Evolutionary conservation across 2,888 invertebrate genomes (phyloP), one percentile per base, ranked within the genome.

Genomic region (Hylaea fasciaria): DNA sequence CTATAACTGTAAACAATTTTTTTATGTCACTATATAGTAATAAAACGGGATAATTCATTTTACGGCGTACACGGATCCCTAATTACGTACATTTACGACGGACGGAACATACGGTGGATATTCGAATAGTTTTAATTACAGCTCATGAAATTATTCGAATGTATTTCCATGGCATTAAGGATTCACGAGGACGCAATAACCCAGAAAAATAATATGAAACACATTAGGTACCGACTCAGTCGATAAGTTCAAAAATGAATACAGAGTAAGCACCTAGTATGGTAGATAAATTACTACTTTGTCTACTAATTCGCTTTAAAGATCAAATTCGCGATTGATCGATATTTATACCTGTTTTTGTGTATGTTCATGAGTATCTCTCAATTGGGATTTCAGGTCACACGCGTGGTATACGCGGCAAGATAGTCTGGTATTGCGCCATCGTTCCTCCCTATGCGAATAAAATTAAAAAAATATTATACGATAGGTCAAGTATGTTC

Each of bases 171-270:
- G 86, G 86, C 89, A 90, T 90, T 90, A 80, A 91, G 89, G 89
- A 90, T 90, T 90, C 90, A 90, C 89, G 88, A 87, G 76, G 89
- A 86, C 89, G 90, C 89, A 90, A 90, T 87, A 82, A 67, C 70
- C 77, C 79, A 76, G 73, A 76, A 64, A 69, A 51, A 46, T 8
- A 22, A 50, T 17, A 13, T 51, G 17, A 51, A 51, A 12, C 7
- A 48, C 13, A 22, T 48, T 48, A n/a, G n/a, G n/a, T n/a, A 37
- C 10, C 12, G 43, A 16, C 7, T 41, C n/a, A 16, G 7, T 41
- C n/a, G 4, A 39, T n/a, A 39, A 39, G 0, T n/a, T n/a, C n/a
- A n/a, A n/a, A n/a, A n/a, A n/a, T n/a, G n/a, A n/a, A n/a, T n/a
- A n/a, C n/a, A n/a, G n/a, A n/a, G 4, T n/a, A n/a, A 22, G 7